phyloP scores from a whole-genome alignment of 1,140 invertebrate genomes.

The Cydia fagiglandana region DNA sequence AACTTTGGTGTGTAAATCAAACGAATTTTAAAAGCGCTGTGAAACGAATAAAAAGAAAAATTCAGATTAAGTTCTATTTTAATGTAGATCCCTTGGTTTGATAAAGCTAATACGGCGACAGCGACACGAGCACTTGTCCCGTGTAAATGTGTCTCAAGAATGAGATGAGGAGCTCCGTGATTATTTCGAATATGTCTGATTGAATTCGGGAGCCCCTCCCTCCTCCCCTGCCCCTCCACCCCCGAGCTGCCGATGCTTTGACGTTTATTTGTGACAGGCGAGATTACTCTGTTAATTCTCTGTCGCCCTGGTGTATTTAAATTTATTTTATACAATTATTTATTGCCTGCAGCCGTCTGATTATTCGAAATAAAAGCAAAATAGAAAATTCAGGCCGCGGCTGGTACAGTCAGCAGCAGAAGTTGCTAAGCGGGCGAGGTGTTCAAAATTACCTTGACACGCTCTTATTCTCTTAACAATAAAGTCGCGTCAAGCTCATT shows the following conservation, averaged over 20 bases:
- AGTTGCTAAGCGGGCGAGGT: too few relatives aligned
- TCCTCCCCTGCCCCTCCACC: not conserved
- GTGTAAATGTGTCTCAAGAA: not conserved
- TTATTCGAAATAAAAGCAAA: too few relatives aligned
- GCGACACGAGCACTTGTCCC: too few relatives aligned
- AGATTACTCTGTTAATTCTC: slow-evolving; percentile 25
- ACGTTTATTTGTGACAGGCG: slow-evolving; percentile 20
- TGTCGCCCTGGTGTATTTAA: slow-evolving; percentile 16
- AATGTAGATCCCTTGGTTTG: too few relatives aligned
- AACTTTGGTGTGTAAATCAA: too few relatives aligned
- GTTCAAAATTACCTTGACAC: too few relatives aligned
- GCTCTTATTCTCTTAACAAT: too few relatives aligned
- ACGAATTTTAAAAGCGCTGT: not conserved
- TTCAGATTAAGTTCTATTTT: not conserved
- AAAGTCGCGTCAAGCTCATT: too few relatives aligned
- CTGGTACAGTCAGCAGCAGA: too few relatives aligned
- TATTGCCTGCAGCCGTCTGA: not conserved
- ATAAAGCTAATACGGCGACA: too few relatives aligned
- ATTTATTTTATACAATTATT: not conserved
- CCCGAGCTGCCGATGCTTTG: not conserved
- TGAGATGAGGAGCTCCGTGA: not conserved
- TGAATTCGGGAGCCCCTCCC: not conserved
- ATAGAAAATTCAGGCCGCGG: too few relatives aligned
- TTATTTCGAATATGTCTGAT: slow-evolving; percentile 17
- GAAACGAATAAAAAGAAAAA: not conserved